Conservation (phyloP, 2,113 vertebrate genomes). For the Cynocephalus volans region DNA sequence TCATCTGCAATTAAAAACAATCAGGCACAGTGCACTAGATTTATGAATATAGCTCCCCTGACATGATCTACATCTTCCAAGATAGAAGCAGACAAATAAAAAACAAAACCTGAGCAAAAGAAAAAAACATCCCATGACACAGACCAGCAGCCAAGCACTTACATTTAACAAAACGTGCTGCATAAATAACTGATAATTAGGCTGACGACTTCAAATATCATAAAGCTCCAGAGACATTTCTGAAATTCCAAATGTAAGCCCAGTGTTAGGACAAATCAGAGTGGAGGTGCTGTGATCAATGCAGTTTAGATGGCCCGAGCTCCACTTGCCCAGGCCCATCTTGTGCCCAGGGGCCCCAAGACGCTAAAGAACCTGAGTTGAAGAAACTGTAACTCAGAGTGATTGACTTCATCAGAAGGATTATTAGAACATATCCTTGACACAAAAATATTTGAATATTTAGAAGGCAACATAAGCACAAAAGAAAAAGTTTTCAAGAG, state of each 20-base stretch:
- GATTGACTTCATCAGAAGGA: not conserved
- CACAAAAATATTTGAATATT: not conserved
- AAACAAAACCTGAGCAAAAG: not conserved
- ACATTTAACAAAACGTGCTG: not conserved
- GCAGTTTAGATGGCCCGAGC: rapidly evolving
- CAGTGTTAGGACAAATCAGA: not conserved
- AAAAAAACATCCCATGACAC: not conserved
- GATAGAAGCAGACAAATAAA: conserved; percentile 38
- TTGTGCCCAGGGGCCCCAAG: not conserved
- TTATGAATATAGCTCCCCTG: not conserved
- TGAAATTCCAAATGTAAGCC: not conserved
- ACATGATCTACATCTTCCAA: not conserved
- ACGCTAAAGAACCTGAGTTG: not conserved
- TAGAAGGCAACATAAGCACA: not conserved
- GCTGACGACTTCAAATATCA: not conserved
- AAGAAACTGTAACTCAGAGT: not conserved
- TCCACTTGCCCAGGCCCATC: not conserved
- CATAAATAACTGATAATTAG: not conserved
- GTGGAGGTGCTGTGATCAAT: rapidly evolving
- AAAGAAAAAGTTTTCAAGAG: not conserved
- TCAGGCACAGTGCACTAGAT: not conserved
- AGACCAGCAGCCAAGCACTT: not conserved
- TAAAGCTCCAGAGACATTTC: not conserved
- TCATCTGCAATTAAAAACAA: conserved; percentile 37
- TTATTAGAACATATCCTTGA: not conserved